Evolutionary conservation across 2,113 vertebrate genomes (phyloP), one percentile per base, ranked within the genome.

Genomic region (Elephantulus edwardii): DNA sequence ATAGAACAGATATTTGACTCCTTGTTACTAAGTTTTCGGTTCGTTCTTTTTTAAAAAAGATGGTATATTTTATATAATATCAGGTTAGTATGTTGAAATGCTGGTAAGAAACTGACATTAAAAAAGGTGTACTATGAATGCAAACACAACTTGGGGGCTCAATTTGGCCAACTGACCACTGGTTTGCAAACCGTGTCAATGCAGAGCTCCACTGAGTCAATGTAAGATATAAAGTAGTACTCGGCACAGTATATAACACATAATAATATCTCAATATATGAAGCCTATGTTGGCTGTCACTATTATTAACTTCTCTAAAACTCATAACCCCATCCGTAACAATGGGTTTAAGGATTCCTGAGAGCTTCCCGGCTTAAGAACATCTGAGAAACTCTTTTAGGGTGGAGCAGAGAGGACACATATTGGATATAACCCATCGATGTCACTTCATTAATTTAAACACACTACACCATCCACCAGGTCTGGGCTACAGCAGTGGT

Each of bases 21-120:
- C 24, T 66, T 14, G 17, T 40, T 40, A 44, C 79, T 46, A 82
- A 78, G 58, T n/a, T 75, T 81, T 22, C 38, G n/a, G n/a, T n/a
- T n/a, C 35, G 58, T 12, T 20, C 58, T 38, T 38, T 38, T 93
- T 48, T n/a, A n/a, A n/a, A n/a, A 62, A 40, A 91, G 44, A 40
- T 7, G 64, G 70, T 83, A 84, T 20, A 54, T 54, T 54, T 54
- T 54, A 70, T 64, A 5, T 64, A 5, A 26, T 13, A 28, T 28
- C 79, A 66, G 77, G 66, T 71, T 84, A 90, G 77, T 85, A 60
- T 50, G 28, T 64, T 86, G 70, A 95, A 93, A 70, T 82, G 38
- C 48, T 94, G 70, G 83, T 56, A 71, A 85, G 62, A 92, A 82
- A 82, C 1, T 7, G 54, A 83, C 48, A 89, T 77, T 78, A 64